Percentiles rank a stretch among this genome's conserved stretches.
phyloP scores from a whole-genome alignment of 2,888 invertebrate genomes.

The Brenthis daphne region DNA sequence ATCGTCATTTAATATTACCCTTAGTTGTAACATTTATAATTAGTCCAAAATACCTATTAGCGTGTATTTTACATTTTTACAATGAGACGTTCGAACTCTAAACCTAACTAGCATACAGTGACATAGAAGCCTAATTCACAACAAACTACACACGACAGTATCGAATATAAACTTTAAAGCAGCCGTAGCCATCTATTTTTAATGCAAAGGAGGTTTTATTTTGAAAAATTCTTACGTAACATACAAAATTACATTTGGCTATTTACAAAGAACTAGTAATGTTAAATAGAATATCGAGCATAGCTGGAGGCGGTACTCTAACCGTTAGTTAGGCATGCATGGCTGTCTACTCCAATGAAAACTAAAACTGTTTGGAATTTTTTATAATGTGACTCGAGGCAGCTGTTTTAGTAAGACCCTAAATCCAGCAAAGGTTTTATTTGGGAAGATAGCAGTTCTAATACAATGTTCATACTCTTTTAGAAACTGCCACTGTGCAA shows the following conservation, averaged over 20 bases:
- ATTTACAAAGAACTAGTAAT: slow-evolving; percentile 78
- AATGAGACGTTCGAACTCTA: slow-evolving; percentile 75
- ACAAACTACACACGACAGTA: slow-evolving; percentile 78
- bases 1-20: slow-evolving; percentile 75
- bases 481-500: not conserved
- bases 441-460: not conserved
- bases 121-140: slow-evolving; percentile 76
- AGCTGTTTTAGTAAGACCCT: slow-evolving; percentile 34
- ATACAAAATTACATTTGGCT: slow-evolving; percentile 80
- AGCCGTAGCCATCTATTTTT: slow-evolving; percentile 73
- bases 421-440: not conserved
- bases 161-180: slow-evolving; percentile 71
- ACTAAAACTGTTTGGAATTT: slow-evolving; percentile 44
- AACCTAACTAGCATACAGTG: slow-evolving; percentile 75
- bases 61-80: slow-evolving; percentile 81
- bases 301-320: slow-evolving; percentile 55
- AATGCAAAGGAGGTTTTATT: slow-evolving; percentile 75
- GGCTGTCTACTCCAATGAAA: slow-evolving; percentile 66
- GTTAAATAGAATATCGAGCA: slow-evolving; percentile 41
- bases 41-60: slow-evolving; percentile 69
- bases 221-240: slow-evolving; percentile 75
- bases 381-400: slow-evolving; percentile 38
- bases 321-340: slow-evolving; percentile 65
- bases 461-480: not conserved
- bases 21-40: slow-evolving; percentile 74